Percentiles rank a stretch among this genome's conserved stretches.
These are phyloP conservation scores for Thymelicus sylvestris DNA, from an alignment of 2,888 invertebrate species.

Conservation along the genomic window DNA sequence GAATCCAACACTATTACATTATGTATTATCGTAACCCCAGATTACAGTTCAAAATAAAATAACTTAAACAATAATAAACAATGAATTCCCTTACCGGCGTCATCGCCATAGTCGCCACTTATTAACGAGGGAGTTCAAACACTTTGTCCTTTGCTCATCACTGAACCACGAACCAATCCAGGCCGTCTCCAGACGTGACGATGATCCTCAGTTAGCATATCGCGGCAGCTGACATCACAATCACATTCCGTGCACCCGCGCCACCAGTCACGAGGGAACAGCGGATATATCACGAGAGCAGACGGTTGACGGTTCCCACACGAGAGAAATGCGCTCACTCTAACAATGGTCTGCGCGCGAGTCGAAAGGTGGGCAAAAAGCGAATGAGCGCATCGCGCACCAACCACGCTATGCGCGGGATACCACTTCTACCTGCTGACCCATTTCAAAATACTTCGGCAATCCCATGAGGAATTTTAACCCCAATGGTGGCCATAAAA, in stretches of 20 bases:
- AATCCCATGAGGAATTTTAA: constrained; percentile 52
- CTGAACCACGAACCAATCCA: constrained; percentile 61
- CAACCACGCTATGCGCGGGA: constrained; percentile 46
- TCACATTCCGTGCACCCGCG: constrained; percentile 64
- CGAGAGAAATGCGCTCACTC: constrained; percentile 75
- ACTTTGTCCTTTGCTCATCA: constrained; percentile 74
- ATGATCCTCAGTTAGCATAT: constrained; percentile 60
- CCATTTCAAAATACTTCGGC: constrained; percentile 64
- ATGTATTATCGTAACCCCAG: no score
- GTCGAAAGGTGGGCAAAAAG: constrained; percentile 84
- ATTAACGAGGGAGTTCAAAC: constrained; percentile 63
- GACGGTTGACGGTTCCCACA: constrained; percentile 72
- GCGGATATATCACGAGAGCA: constrained; percentile 70
- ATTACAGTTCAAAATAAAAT: constrained; percentile 23
- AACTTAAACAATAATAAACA: constrained; percentile 36
- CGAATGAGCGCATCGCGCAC: constrained; percentile 71
- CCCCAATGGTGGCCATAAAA: constrained; percentile 31
- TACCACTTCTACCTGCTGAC: constrained; percentile 72
- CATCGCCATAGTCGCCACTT: constrained; percentile 69
- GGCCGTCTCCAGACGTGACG: constrained; percentile 61
- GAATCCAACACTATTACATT: no score
- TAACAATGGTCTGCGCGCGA: constrained; percentile 79
- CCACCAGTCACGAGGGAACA: constrained; percentile 61
- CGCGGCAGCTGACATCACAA: constrained; percentile 49
- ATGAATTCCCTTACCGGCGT: constrained; percentile 62